Percentiles rank a stretch among this genome's conserved stretches.
These are phyloP conservation scores for Hemibagrus guttatus DNA, from an alignment of 2,797 vertebrate genomes.

Conservation along the genomic window DNA sequence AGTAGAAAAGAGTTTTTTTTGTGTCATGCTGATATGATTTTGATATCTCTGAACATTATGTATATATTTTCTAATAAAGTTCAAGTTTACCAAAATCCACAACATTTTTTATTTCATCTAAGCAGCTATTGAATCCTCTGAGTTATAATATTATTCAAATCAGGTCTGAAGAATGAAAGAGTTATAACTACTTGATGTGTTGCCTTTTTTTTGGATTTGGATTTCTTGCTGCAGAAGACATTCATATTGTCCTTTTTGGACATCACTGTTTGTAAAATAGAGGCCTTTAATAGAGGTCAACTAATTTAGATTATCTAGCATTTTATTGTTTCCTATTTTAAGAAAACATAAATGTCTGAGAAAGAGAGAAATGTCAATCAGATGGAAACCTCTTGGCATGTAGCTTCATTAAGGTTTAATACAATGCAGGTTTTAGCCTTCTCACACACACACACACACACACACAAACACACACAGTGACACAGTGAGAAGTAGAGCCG, in stretches of 20 bases:
- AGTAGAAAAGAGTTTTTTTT: background rate
- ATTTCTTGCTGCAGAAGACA: background rate
- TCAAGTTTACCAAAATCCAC: background rate
- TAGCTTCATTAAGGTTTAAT: slow-evolving; percentile 52
- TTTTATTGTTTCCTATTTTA: background rate
- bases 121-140: background rate
- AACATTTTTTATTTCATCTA: background rate
- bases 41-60: background rate
- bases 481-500: slow-evolving; percentile 32
- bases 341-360: slow-evolving; percentile 4
- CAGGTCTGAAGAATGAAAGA: background rate
- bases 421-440: slow-evolving; percentile 35
- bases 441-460: background rate
- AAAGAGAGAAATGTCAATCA: slow-evolving; percentile 1
- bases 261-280: background rate
- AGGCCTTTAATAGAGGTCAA: background rate
- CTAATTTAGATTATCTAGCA: background rate
- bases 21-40: background rate
- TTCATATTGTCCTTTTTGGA: background rate
- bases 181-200: background rate
- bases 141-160: background rate
- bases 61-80: background rate
- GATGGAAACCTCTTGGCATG: slow-evolving; percentile 30
- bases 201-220: background rate
- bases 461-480: slow-evolving; percentile 24